Evolutionary conservation across 2,113 vertebrate genomes (phyloP).

Genomic region (Coracopsis vasa): DNA sequence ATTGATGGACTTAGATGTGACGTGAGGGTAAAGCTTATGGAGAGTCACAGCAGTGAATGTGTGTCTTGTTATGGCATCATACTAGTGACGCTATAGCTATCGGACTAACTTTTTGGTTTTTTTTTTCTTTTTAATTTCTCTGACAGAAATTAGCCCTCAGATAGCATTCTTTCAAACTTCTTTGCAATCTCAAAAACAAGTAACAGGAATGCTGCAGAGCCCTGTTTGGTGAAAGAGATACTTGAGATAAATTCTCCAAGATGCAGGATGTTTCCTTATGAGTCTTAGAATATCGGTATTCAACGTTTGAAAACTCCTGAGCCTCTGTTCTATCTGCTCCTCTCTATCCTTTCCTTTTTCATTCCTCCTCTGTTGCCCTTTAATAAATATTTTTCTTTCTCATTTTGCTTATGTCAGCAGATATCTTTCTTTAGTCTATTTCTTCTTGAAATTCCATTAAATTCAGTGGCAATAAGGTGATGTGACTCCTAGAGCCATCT

Average conservation of each 20-base stretch:
- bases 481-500: neutral
- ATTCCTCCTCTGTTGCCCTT: neutral
- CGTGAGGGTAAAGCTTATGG: neutral
- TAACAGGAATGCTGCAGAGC: neutral
- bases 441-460: neutral
- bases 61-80: constrained; percentile 34
- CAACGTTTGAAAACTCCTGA: neutral
- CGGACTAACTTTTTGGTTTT: neutral
- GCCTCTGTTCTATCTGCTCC: neutral
- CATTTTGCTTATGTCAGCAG: neutral
- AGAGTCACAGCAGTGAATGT: neutral
- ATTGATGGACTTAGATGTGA: constrained; percentile 37
- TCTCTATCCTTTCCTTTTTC: neutral
- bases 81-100: neutral
- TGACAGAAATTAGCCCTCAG: neutral
- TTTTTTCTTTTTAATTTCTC: neutral
- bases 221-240: neutral
- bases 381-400: neutral
- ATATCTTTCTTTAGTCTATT: neutral
- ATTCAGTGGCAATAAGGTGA: neutral
- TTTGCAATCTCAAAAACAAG: neutral
- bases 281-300: neutral
- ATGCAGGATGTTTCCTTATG: neutral
- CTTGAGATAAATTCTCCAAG: neutral
- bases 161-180: neutral